These are phyloP conservation scores for Nemopilema nomurai DNA, from an alignment of 30 jellyfish, hydroid and myxozoan species.

Conservation along the genomic window DNA sequence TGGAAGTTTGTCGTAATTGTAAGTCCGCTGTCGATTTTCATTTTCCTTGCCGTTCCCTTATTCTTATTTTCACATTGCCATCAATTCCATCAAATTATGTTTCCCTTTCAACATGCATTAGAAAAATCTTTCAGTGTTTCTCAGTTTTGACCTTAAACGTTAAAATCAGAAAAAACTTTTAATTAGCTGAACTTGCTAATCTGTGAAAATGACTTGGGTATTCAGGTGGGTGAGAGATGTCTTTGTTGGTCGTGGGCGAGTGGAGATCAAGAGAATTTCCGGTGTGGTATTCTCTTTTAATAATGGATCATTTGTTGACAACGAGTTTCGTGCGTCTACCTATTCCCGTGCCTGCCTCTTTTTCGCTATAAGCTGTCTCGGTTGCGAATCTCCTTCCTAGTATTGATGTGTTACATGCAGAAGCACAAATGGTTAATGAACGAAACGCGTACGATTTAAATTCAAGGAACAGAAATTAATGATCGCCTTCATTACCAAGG, in stretches of 20 bases:
- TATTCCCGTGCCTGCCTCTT: too few relatives aligned
- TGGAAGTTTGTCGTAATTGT: constrained; percentile 46
- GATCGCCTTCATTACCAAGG: too few relatives aligned
- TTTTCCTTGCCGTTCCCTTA: neutral
- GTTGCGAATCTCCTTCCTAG: neutral
- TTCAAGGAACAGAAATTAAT: too few relatives aligned
- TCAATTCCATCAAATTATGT: too few relatives aligned
- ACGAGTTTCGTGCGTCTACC: neutral
- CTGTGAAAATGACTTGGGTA: neutral
- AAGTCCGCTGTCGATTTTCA: constrained; percentile 25
- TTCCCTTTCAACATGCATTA: too few relatives aligned
- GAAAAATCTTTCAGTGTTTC: too few relatives aligned
- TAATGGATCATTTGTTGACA: neutral
- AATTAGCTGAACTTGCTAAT: neutral
- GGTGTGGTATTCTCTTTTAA: neutral
- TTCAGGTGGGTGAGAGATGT: neutral
- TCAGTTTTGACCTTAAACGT: neutral
- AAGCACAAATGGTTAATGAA: too few relatives aligned
- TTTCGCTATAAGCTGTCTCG: neutral
- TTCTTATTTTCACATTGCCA: too few relatives aligned
- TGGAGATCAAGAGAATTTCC: neutral
- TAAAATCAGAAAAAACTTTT: neutral
- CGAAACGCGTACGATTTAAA: too few relatives aligned
- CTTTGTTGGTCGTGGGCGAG: neutral
- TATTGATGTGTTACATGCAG: too few relatives aligned